Base-by-base conservation (phyloP, 2,113 vertebrate species). In the Phaetusa simplex region DNA sequence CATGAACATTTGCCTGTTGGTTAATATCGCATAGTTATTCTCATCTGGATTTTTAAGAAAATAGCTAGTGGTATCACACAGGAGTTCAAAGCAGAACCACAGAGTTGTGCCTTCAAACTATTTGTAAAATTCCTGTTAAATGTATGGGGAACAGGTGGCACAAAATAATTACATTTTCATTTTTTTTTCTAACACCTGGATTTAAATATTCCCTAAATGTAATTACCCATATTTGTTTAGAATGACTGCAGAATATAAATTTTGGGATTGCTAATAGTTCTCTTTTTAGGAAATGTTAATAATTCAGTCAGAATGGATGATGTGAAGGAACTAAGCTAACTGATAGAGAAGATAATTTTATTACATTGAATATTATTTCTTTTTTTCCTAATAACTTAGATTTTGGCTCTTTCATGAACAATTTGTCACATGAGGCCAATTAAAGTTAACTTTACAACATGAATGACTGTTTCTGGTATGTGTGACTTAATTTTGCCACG, bases 81-180 rank as follows among this genome's bases (percentile, higher is more conserved):
- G 92, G 81, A 94, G 77, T 97, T 97, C 97, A 98, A 98, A 98
- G 97, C 94, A 89, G 82, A 96, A 90, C 83, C 56, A 52, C 78
- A 49, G 84, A 95, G 86, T 80, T 95, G 34, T 97, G 94, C 96
- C 95, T 98, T 97, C 97, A 95, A 69, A 97, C 92, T 95, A 43
- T 96, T 97, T 96, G 73, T 96, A 92, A 97, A 97, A 97, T 97
- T 97, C 93, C 90, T 96, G 74, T 96, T 96, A 94, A 95, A 89
- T 88, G 77, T 86, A 86, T 61, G 88, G 93, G 94, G 96, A 98
- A 97, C 98, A 98, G 97, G 98, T 98, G 98, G 97, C 96, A 97
- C 92, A 97, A 94, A 97, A 97, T 97, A 94, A 97, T 88, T 95
- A 58, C 92, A 77, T 98, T 97, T 97, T 97, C 90, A 93, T 94